Conservation (phyloP, 2,113 vertebrate genomes). For the Nerophis ophidion region DNA sequence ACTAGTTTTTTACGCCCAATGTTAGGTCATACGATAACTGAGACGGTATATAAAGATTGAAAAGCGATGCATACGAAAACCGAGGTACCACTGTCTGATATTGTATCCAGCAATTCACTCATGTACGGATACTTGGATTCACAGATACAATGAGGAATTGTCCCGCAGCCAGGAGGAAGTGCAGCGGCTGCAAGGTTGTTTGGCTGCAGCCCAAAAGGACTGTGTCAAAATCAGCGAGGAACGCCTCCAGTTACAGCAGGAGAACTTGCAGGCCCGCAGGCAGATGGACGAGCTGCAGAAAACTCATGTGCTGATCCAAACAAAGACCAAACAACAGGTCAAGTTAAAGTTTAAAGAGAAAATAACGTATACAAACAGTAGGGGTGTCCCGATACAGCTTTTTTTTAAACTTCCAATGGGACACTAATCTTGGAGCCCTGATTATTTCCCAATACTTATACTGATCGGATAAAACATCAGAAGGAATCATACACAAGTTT, state of each 20-base stretch:
- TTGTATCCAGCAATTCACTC: neutral
- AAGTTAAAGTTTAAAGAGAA: neutral
- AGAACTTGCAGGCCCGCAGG: slow-evolving; percentile 79
- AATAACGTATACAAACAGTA: neutral
- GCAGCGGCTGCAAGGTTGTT: slow-evolving; percentile 74
- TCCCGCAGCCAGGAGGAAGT: slow-evolving; percentile 80
- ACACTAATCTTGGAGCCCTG: too few species aligned
- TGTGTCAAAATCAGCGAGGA: slow-evolving; percentile 80
- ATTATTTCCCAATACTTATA: too few species aligned
- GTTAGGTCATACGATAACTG: too few species aligned
- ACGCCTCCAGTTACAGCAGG: slow-evolving; percentile 83
- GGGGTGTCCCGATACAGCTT: too few species aligned
- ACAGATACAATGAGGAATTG: slow-evolving; percentile 82
- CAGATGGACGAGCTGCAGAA: slow-evolving; percentile 82
- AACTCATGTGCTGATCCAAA: slow-evolving; percentile 70
- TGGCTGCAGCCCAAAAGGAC: slow-evolving; percentile 78
- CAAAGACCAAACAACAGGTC: slow-evolving; percentile 85
- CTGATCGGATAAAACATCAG: too few species aligned
- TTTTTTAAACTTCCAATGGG: too few species aligned
- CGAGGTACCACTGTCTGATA: neutral
- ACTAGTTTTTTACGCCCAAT: too few species aligned
- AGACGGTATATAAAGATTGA: too few species aligned
- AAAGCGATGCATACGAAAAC: too few species aligned
- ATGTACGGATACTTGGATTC: neutral
- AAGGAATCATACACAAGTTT: too few species aligned